These are phyloP conservation scores for Archivesica marissinica DNA, from an alignment of 1,140 invertebrate genomes.

Conservation along the genomic window DNA sequence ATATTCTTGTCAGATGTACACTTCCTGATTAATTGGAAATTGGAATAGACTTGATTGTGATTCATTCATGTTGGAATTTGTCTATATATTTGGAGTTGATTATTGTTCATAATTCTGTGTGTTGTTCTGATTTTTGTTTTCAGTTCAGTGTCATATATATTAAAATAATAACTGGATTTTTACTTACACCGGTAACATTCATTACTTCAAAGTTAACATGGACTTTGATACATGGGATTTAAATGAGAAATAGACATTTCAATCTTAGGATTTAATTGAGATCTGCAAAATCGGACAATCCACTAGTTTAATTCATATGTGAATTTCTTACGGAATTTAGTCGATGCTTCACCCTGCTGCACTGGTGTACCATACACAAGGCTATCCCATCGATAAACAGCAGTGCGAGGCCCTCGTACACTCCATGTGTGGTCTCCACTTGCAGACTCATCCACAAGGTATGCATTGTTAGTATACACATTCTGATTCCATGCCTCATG, in stretches of 20 bases:
- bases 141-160: constrained; percentile 1
- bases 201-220: neutral
- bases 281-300: no score
- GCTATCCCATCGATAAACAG: constrained; percentile 7
- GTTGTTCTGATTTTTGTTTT: constrained; percentile 4
- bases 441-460: constrained; percentile 48
- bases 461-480: no score
- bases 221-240: constrained; percentile 24
- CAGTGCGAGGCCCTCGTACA: constrained; percentile 34
- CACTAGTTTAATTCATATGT: neutral
- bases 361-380: neutral
- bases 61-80: neutral
- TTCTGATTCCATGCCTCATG: no score
- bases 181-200: no score
- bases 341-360: constrained; percentile 9
- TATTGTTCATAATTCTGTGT: neutral
- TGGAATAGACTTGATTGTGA: neutral
- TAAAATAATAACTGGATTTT: neutral
- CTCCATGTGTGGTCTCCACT: constrained; percentile 61
- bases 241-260: no score
- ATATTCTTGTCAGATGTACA: constrained; percentile 46
- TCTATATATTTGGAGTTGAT: neutral
- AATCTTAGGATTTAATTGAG: no score
- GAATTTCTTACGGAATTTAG: constrained; percentile 13
- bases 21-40: constrained; percentile 50